Conservation (phyloP, 2,797 vertebrate genomes). For the Leptatherina wallacei region DNA sequence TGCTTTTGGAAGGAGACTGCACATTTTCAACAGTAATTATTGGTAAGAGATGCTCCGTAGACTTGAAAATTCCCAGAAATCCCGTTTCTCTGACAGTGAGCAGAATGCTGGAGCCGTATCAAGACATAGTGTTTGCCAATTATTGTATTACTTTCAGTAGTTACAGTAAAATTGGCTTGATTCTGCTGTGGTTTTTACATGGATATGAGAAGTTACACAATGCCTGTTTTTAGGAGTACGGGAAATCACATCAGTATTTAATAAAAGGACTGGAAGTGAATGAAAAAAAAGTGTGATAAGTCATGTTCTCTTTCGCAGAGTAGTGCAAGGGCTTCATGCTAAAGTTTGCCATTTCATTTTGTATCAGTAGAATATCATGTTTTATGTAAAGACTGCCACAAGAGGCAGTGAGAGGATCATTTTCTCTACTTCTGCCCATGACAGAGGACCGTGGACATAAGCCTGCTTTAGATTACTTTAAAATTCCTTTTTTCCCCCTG, state of each 20-base stretch:
- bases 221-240: conserved; percentile 34
- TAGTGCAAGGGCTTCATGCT: neutral
- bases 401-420: conserved; percentile 5
- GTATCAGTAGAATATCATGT: conserved; percentile 6
- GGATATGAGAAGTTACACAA: conserved; percentile 56
- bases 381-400: neutral
- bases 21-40: conserved; percentile 51
- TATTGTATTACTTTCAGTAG: conserved; percentile 54
- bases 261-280: conserved; percentile 21
- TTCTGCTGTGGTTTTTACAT: conserved; percentile 34
- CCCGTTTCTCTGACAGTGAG: conserved; percentile 57
- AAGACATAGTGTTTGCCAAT: conserved; percentile 60
- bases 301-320: conserved; percentile 9
- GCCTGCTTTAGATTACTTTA: conserved; percentile 41
- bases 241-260: conserved; percentile 33
- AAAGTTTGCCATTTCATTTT: conserved; percentile 17
- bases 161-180: conserved; percentile 56
- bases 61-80: conserved; percentile 70
- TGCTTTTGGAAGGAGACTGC: conserved; percentile 46
- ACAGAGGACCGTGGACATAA: conserved; percentile 6
- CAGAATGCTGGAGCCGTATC: conserved; percentile 65
- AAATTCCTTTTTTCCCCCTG: conserved; percentile 16
- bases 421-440: neutral
- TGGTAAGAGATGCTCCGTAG: conserved; percentile 44
- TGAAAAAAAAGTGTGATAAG: neutral